Evolutionary conservation across 2,888 invertebrate species (phyloP).

Genomic region (Meganola albula): DNA sequence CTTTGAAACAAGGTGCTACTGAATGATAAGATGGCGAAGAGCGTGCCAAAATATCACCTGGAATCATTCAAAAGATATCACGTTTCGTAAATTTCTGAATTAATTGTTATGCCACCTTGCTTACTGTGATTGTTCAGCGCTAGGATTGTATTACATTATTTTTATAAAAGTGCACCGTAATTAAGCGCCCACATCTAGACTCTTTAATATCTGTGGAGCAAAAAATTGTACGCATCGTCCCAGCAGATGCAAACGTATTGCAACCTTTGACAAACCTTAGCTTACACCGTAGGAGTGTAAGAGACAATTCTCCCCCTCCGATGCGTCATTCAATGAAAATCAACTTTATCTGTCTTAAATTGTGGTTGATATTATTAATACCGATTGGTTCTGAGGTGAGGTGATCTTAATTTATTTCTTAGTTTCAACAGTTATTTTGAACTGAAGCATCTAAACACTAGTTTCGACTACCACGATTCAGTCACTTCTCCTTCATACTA

Average conservation of each 20-base stretch:
- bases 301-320: too few relatives aligned
- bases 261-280: too few relatives aligned
- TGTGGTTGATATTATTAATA: too few relatives aligned
- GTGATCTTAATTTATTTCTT: too few relatives aligned
- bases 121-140: constrained; percentile 61
- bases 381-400: too few relatives aligned
- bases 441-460: too few relatives aligned
- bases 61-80: constrained; percentile 43
- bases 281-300: too few relatives aligned
- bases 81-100: constrained; percentile 46
- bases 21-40: constrained; percentile 39
- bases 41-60: constrained; percentile 68
- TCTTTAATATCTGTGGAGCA: constrained; percentile 45
- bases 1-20: constrained; percentile 43
- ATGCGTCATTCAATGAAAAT: too few relatives aligned
- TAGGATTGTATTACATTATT: constrained; percentile 74
- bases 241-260: constrained; percentile 68
- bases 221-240: constrained; percentile 47
- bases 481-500: too few relatives aligned
- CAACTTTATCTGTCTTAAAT: too few relatives aligned
- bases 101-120: constrained; percentile 57
- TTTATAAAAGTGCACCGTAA: constrained; percentile 66
- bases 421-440: too few relatives aligned
- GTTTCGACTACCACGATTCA: too few relatives aligned
- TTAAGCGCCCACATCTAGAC: constrained; percentile 73